phyloP scores from a whole-genome alignment of 2,888 invertebrate genomes.

The Margaritifera margaritifera region DNA sequence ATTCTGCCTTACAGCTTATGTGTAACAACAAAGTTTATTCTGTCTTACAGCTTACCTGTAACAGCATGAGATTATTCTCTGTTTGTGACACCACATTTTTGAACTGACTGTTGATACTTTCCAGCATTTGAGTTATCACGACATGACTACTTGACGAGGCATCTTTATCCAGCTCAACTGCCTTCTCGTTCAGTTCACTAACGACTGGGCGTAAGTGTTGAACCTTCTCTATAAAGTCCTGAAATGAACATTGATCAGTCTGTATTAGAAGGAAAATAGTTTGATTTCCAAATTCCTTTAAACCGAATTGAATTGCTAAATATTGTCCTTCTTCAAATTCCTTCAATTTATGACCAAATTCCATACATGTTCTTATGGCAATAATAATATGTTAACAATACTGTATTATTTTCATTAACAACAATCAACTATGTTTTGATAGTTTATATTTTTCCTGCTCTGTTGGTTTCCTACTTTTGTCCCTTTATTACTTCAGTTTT shows the following conservation, averaged over 20 bases:
- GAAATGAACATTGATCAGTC: constrained; percentile 9
- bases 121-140: constrained; percentile 44
- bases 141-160: constrained; percentile 77
- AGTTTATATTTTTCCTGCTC: too few species aligned
- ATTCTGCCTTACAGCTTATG: background rate
- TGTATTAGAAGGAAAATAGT: too few species aligned
- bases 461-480: too few species aligned
- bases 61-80: constrained; percentile 50
- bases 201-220: constrained; percentile 88
- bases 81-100: constrained; percentile 45
- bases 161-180: constrained; percentile 80
- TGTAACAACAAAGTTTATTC: constrained; percentile 1
- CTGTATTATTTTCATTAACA: too few species aligned
- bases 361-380: too few species aligned
- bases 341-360: too few species aligned
- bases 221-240: constrained; percentile 57
- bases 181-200: constrained; percentile 87
- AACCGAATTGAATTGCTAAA: too few species aligned
- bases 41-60: constrained; percentile 48
- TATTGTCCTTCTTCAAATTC: too few species aligned
- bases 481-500: too few species aligned
- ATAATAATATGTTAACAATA: too few species aligned
- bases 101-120: constrained; percentile 58
- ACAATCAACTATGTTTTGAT: too few species aligned
- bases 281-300: too few species aligned